These are phyloP conservation scores for Pteronotus mesoamericanus DNA, from an alignment of 2,797 vertebrate species.

Conservation along the genomic window DNA sequence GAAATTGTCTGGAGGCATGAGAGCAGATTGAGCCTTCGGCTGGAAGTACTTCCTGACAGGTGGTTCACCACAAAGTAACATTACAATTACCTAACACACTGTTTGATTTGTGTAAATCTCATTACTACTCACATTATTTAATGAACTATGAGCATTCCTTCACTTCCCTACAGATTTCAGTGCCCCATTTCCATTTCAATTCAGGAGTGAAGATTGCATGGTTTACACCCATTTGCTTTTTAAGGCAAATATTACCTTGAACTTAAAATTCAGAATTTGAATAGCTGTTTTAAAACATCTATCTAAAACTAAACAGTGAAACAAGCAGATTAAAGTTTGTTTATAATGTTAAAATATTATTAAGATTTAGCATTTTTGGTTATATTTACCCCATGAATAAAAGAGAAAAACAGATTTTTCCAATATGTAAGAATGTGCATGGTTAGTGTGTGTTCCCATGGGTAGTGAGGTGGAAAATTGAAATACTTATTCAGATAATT, in stretches of 20 bases:
- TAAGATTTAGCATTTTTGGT: not conserved
- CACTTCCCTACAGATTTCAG: conserved; percentile 64
- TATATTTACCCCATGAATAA: not conserved
- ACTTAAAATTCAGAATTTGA: not conserved
- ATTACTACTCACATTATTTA: conserved; percentile 81
- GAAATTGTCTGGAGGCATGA: conserved; percentile 79
- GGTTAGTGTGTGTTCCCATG: conserved; percentile 18
- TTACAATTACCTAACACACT: conserved; percentile 81
- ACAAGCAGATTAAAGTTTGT: not conserved
- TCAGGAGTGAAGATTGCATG: rapidly evolving
- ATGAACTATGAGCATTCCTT: conserved; percentile 78
- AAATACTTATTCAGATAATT: conserved; percentile 64
- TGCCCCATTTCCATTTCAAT: conserved; percentile 64
- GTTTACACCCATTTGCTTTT: conserved; percentile 65
- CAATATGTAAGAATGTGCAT: not conserved
- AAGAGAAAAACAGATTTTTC: conserved; percentile 7
- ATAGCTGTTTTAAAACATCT: not conserved
- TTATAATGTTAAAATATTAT: not conserved
- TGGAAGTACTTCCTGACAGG: conserved; percentile 81
- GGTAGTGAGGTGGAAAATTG: conserved; percentile 56
- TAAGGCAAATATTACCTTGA: not conserved
- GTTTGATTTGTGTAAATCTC: conserved; percentile 83
- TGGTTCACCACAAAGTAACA: conserved; percentile 80
- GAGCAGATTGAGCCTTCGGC: conserved; percentile 80
- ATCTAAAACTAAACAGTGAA: conserved; percentile 10